Conservation (phyloP, 2,113 vertebrate genomes). For the Canis aureus region DNA sequence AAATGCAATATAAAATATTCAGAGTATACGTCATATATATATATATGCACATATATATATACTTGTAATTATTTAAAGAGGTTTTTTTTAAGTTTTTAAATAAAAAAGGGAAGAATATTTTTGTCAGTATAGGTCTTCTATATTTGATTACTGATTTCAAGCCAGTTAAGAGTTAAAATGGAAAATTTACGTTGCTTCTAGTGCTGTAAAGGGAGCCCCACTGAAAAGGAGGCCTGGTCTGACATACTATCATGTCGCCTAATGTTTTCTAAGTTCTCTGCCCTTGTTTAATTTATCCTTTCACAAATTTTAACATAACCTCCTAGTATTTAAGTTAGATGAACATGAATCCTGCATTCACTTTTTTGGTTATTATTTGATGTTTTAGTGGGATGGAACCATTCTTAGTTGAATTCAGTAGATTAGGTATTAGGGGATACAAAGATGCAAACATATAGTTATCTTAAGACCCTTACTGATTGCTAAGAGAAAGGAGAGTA, state of each 20-base stretch:
- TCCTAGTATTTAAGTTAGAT: constrained; percentile 49
- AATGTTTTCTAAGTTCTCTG: constrained; percentile 49
- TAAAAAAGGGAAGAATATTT: background rate
- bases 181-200: background rate
- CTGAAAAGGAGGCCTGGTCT: background rate
- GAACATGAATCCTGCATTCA: background rate
- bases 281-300: constrained; percentile 24
- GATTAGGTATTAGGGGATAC: background rate
- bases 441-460: background rate
- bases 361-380: constrained; percentile 37
- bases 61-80: background rate
- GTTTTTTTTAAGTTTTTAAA: background rate
- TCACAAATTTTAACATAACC: background rate
- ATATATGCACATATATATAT: background rate
- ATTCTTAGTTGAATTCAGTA: constrained; percentile 11
- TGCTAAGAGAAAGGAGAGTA: background rate
- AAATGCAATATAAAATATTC: constrained; percentile 35
- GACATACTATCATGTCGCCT: background rate
- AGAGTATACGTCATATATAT: background rate
- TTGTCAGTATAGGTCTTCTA: background rate
- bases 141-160: constrained; percentile 59
- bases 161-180: constrained; percentile 37
- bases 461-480: background rate
- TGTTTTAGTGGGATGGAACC: background rate
- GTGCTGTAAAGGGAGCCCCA: background rate